Conservation (phyloP, 2,797 vertebrate genomes). For the Spheniscus humboldti region DNA sequence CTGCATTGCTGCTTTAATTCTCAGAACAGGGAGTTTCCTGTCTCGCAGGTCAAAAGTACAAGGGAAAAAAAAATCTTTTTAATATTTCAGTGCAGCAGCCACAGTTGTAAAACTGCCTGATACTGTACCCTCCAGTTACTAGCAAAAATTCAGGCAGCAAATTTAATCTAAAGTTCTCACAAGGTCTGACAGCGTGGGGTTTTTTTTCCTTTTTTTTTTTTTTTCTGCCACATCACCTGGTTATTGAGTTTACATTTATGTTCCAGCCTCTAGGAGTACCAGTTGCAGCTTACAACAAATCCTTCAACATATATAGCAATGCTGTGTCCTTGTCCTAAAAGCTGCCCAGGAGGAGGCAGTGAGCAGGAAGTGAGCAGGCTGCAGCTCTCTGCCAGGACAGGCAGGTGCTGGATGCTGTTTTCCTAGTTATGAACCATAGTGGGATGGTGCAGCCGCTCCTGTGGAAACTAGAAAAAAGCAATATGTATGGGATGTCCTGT, state of each 20-base stretch:
- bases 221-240: not conserved
- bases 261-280: not conserved
- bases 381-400: not conserved
- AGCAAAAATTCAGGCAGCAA: not conserved
- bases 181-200: not conserved
- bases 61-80: not conserved
- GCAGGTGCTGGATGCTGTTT: not conserved
- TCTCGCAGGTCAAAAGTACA: constrained; percentile 46
- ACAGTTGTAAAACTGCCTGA: constrained; percentile 2
- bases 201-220: not conserved
- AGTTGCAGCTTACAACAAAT: not conserved
- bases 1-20: constrained; percentile 58
- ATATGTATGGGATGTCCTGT: not conserved
- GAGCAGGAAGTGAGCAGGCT: not conserved
- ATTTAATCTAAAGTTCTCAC: not conserved
- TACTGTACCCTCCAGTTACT: not conserved
- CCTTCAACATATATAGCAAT: fast-evolving
- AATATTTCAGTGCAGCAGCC: constrained; percentile 9
- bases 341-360: not conserved
- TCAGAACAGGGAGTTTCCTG: constrained; percentile 54
- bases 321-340: not conserved
- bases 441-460: not conserved
- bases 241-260: not conserved
- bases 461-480: not conserved
- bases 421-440: not conserved